These are phyloP conservation scores for Eulemur macaco DNA, from an alignment of 2,113 vertebrate genomes.

Conservation along the genomic window DNA sequence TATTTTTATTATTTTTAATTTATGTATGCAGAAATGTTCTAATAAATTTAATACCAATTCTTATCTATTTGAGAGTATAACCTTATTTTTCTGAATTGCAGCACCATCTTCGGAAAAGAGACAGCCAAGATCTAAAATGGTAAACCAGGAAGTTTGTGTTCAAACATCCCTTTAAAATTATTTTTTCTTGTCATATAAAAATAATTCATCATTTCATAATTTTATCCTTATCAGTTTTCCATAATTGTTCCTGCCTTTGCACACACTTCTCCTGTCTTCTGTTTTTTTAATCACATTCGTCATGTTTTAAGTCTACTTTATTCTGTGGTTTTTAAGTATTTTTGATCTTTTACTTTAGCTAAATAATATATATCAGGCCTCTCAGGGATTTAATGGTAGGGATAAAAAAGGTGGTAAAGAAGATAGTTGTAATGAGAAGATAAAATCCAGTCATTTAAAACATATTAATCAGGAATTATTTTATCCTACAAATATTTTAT, in stretches of 20 bases:
- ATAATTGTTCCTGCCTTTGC: background rate
- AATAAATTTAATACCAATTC: background rate
- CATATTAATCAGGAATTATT: background rate
- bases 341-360: background rate
- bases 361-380: background rate
- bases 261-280: background rate
- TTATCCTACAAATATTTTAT: conserved; percentile 19
- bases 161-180: background rate
- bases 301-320: background rate
- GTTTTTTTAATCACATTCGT: background rate
- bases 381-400: background rate
- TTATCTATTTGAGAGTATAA: conserved; percentile 17
- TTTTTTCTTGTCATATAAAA: conserved; percentile 8
- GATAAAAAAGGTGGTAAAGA: background rate
- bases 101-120: conserved; percentile 48
- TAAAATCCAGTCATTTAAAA: conserved; percentile 30
- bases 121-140: conserved; percentile 57
- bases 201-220: background rate
- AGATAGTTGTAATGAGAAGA: conserved; percentile 18
- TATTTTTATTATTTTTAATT: conserved; percentile 4
- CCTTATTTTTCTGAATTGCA: conserved; percentile 60
- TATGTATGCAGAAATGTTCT: conserved; percentile 32
- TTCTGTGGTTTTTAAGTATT: background rate
- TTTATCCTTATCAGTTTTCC: background rate
- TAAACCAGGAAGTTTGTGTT: conserved; percentile 48